phyloP scores from a whole-genome alignment of 2,888 invertebrate species.

The Habrosyne pyritoides region DNA sequence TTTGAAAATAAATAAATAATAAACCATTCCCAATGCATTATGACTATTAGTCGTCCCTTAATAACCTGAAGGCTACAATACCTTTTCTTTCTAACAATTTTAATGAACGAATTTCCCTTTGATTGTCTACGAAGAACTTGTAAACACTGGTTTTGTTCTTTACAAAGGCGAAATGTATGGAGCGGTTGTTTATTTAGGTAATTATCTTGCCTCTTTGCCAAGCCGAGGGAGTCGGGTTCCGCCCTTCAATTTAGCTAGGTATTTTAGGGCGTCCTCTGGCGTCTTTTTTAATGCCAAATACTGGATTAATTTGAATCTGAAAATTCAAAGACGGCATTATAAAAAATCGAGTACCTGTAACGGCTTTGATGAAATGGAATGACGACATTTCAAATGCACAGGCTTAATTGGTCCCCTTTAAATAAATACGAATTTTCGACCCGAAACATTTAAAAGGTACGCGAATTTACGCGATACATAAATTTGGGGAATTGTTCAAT shows the following conservation, averaged over 20 bases:
- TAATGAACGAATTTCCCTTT: conserved; percentile 20
- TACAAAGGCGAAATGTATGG: conserved; percentile 25
- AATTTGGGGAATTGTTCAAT: conserved; percentile 26
- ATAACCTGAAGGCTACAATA: neutral
- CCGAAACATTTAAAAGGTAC: conserved; percentile 9
- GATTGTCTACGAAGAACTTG: conserved; percentile 28
- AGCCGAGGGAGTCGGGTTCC: conserved; percentile 21
- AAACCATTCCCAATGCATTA: neutral
- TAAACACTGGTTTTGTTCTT: conserved; percentile 19
- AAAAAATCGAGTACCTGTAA: neutral
- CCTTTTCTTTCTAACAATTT: conserved; percentile 16
- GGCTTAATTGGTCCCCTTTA: neutral
- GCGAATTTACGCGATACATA: conserved; percentile 16
- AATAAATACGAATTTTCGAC: neutral
- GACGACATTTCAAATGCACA: neutral
- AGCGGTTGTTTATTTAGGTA: conserved; percentile 30
- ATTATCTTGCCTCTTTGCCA: conserved; percentile 20
- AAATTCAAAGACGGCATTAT: conserved; percentile 6
- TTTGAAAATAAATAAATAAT: neutral
- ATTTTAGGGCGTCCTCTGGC: conserved; percentile 20
- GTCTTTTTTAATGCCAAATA: conserved; percentile 12
- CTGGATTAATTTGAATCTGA: conserved; percentile 12
- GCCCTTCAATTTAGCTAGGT: conserved; percentile 25
- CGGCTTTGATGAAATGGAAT: neutral
- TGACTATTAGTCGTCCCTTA: neutral